phyloP scores from a whole-genome alignment of 2,888 invertebrate species.

The Rotaria magnacalcarata region DNA sequence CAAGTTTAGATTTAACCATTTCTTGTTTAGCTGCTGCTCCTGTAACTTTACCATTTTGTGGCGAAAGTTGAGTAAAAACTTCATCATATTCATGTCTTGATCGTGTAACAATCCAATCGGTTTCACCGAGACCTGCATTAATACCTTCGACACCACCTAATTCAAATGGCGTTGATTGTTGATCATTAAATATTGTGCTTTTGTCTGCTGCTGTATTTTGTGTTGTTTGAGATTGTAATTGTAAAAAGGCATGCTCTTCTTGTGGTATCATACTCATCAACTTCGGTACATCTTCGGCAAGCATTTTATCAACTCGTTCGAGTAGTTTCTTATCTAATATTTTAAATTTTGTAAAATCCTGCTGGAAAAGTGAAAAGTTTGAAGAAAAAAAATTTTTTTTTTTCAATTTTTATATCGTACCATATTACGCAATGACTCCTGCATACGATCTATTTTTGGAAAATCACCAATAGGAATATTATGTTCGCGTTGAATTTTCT shows the following conservation, averaged over 20 bases:
- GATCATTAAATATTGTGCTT: constrained; percentile 63
- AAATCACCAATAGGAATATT: constrained; percentile 95
- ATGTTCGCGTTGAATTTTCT: constrained; percentile 81
- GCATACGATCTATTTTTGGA: constrained; percentile 95
- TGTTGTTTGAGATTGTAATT: neutral
- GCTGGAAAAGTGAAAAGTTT: constrained; percentile 52
- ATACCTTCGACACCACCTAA: constrained; percentile 71
- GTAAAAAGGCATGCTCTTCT: constrained; percentile 48
- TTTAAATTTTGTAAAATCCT: constrained; percentile 91
- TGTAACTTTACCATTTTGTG: constrained; percentile 86
- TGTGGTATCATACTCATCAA: constrained; percentile 94
- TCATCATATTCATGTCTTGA: constrained; percentile 81
- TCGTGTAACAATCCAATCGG: constrained; percentile 93
- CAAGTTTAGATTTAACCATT: constrained; percentile 88
- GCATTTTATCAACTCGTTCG: constrained; percentile 89
- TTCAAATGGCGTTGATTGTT: constrained; percentile 60
- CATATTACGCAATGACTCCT: constrained; percentile 59
- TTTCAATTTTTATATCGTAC: neutral
- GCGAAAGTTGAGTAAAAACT: constrained; percentile 64
- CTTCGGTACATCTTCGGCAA: constrained; percentile 85
- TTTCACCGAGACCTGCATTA: constrained; percentile 86
- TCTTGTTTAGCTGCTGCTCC: constrained; percentile 85
- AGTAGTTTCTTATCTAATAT: constrained; percentile 79
- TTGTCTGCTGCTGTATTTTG: constrained; percentile 56
- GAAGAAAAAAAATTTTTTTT: neutral